Evolutionary conservation across 2,888 invertebrate genomes (phyloP).

Genomic region (Hirtodrosophila trivittata): DNA sequence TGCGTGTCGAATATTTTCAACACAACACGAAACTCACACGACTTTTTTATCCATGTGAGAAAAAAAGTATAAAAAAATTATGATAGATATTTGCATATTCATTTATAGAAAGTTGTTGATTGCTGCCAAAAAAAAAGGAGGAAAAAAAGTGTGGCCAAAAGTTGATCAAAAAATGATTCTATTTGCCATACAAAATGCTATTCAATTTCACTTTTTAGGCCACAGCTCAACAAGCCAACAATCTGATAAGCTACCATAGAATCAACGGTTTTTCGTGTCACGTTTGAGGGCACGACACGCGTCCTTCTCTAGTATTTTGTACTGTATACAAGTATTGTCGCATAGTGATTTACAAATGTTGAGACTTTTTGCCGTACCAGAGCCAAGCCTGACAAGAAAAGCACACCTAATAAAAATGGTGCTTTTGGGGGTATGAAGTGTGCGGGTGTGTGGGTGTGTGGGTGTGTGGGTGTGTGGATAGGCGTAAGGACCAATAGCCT

Average conservation of each 20-base stretch:
- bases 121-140: neutral
- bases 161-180: no score
- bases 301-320: neutral
- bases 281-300: neutral
- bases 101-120: neutral
- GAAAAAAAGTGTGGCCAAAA: neutral
- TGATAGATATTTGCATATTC: no score
- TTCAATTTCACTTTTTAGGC: no score
- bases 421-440: constrained; percentile 16
- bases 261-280: neutral
- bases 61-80: no score
- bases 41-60: neutral
- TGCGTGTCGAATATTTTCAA: neutral
- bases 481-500: constrained; percentile 59
- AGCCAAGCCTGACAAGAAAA: constrained; percentile 39
- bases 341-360: constrained; percentile 68
- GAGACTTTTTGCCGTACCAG: constrained; percentile 39
- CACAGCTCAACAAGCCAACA: no score
- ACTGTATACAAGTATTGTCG: constrained; percentile 13
- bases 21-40: neutral
- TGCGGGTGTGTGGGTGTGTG: neutral
- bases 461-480: constrained; percentile 2
- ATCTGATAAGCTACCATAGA: no score
- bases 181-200: no score
- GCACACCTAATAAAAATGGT: constrained; percentile 73